Percentiles rank a stretch among this genome's conserved stretches.
Conservation (phyloP, 2,888 invertebrate genomes). For the Dolichopus griseipennis region DNA sequence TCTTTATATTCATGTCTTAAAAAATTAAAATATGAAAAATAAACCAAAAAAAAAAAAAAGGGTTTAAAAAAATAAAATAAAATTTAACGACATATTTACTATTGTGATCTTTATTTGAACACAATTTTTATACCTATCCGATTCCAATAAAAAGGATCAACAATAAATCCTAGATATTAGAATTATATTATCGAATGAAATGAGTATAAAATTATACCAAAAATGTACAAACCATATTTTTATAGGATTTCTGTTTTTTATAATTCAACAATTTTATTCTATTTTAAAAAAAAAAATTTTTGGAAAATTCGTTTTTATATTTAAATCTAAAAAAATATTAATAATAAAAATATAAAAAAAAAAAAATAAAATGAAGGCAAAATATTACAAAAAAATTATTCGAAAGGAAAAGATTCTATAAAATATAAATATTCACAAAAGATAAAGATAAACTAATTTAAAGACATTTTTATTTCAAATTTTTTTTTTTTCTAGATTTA, state of each 20-base stretch:
- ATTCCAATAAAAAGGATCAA: too few species aligned
- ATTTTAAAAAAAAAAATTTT: neutral
- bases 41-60: too few species aligned
- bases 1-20: too few species aligned
- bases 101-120: too few species aligned
- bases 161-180: too few species aligned
- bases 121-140: too few species aligned
- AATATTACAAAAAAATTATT: neutral
- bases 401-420: neutral
- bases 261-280: neutral
- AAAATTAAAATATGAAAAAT: too few species aligned
- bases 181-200: too few species aligned
- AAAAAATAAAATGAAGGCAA: neutral
- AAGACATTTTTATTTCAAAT: conserved; percentile 2
- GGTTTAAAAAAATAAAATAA: too few species aligned
- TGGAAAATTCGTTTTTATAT: neutral
- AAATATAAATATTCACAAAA: neutral
- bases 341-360: neutral
- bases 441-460: conserved; percentile 3
- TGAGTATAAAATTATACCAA: neutral
- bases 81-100: too few species aligned
- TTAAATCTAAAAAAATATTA: neutral
- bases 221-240: neutral
- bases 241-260: neutral
- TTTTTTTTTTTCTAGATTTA: neutral